Evolutionary conservation across 1,140 invertebrate genomes (phyloP).

Genomic region (Mya arenaria): DNA sequence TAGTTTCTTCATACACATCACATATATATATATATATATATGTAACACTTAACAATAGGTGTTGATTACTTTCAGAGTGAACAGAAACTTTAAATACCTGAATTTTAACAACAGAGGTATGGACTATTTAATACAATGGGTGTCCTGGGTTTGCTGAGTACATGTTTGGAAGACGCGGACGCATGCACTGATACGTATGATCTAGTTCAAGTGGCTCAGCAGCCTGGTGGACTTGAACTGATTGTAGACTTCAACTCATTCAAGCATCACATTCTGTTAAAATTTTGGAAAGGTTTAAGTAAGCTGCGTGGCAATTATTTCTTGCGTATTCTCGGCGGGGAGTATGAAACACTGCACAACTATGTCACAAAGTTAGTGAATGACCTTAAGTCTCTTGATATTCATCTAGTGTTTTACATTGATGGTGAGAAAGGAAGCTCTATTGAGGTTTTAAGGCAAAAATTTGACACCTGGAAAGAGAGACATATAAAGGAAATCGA

Average conservation of each 20-base stretch:
- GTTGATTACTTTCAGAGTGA: too few relatives aligned
- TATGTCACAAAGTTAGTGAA: constrained; percentile 55
- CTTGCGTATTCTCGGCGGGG: constrained; percentile 51
- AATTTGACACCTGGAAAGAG: background rate
- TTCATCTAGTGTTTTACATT: constrained; percentile 59
- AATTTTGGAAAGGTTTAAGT: constrained; percentile 46
- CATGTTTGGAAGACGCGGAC: constrained; percentile 36
- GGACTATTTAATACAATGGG: too few relatives aligned
- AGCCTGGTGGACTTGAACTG: constrained; percentile 55
- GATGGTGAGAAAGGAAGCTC: constrained; percentile 58
- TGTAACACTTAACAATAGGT: too few relatives aligned
- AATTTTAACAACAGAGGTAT: too few relatives aligned
- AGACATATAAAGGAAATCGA: background rate
- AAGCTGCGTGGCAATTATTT: constrained; percentile 40
- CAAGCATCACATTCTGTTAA: constrained; percentile 39
- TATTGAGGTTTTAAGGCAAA: background rate
- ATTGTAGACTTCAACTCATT: constrained; percentile 61
- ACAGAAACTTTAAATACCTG: too few relatives aligned
- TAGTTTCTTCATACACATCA: too few relatives aligned
- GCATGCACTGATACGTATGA: constrained; percentile 42
- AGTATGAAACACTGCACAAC: constrained; percentile 49
- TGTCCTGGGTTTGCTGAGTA: constrained; percentile 44
- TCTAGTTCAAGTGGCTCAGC: constrained; percentile 53
- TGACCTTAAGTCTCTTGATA: constrained; percentile 46
- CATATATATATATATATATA: too few relatives aligned